Evolutionary conservation across 30 jellyfish, hydroid and myxozoan genomes (phyloP).

Genomic region (Cassiopea xamachana): DNA sequence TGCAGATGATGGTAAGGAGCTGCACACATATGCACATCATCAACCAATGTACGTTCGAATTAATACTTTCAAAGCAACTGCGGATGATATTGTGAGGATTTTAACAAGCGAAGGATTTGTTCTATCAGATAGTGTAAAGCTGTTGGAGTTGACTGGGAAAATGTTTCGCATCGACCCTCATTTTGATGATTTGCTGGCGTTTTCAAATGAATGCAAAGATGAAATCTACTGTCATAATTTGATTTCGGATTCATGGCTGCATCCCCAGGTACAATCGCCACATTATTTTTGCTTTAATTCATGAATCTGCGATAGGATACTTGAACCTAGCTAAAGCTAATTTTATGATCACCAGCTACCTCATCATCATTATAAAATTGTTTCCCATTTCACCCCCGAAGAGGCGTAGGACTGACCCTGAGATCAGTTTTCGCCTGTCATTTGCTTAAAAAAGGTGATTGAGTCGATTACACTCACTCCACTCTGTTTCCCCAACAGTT

Average conservation of each 20-base stretch:
- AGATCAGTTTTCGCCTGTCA: too few relatives aligned
- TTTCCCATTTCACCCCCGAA: too few relatives aligned
- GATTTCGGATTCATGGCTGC: slow-evolving; percentile 59
- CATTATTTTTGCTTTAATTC: too few relatives aligned
- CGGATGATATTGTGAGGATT: slow-evolving; percentile 51
- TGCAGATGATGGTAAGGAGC: slow-evolving; percentile 43
- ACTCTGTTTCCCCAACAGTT: too few relatives aligned
- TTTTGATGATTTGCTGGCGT: slow-evolving; percentile 64
- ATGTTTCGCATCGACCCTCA: slow-evolving; percentile 73
- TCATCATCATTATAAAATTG: too few relatives aligned
- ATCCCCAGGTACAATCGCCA: slow-evolving; percentile 63
- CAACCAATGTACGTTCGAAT: slow-evolving; percentile 88
- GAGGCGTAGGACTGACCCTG: too few relatives aligned
- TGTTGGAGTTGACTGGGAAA: slow-evolving; percentile 57
- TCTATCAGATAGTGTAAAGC: slow-evolving; percentile 34
- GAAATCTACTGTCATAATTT: slow-evolving; percentile 65
- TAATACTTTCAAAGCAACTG: slow-evolving; percentile 64
- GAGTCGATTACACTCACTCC: too few relatives aligned
- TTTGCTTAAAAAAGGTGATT: too few relatives aligned
- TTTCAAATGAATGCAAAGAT: slow-evolving; percentile 76
- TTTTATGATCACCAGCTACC: too few relatives aligned
- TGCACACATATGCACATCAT: slow-evolving; percentile 44
- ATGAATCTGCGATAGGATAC: too few relatives aligned
- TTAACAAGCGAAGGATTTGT: slow-evolving; percentile 68
- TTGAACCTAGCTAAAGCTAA: too few relatives aligned